Conservation (phyloP, 2,797 vertebrate species). For the Esox lucius region DNA sequence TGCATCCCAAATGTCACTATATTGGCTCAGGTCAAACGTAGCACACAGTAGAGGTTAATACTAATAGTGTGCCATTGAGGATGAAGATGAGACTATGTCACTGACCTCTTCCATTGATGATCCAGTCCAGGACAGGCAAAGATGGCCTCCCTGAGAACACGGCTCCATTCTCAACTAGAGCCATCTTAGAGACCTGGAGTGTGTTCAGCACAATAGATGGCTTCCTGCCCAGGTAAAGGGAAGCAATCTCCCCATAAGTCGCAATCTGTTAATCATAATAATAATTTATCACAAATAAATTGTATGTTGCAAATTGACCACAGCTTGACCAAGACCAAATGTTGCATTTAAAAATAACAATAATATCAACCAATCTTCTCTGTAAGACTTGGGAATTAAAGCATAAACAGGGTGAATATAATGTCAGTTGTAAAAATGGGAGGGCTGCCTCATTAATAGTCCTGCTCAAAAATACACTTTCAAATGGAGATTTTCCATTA, state of each 20-base stretch:
- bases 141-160: conserved; percentile 19
- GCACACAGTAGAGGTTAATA: neutral
- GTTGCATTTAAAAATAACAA: too few relatives aligned
- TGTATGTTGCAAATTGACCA: too few relatives aligned
- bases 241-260: conserved; percentile 39
- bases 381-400: too few relatives aligned
- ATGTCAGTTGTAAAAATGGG: too few relatives aligned
- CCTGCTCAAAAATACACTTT: too few relatives aligned
- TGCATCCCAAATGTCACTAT: neutral
- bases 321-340: too few relatives aligned
- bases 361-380: too few relatives aligned
- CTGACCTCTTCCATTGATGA: conserved; percentile 22
- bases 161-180: conserved; percentile 24
- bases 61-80: neutral
- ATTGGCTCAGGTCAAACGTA: neutral
- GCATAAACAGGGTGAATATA: too few relatives aligned
- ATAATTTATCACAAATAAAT: too few relatives aligned
- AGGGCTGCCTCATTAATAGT: too few relatives aligned
- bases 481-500: too few relatives aligned
- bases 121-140: conserved; percentile 18
- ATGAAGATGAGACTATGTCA: conserved; percentile 4
- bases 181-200: conserved; percentile 24
- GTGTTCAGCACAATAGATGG: conserved; percentile 24
- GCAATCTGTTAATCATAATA: conserved; percentile 15
- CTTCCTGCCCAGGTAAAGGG: conserved; percentile 20